These are phyloP conservation scores for Conus ventricosus DNA, from an alignment of 1,140 invertebrate genomes.

Conservation along the genomic window DNA sequence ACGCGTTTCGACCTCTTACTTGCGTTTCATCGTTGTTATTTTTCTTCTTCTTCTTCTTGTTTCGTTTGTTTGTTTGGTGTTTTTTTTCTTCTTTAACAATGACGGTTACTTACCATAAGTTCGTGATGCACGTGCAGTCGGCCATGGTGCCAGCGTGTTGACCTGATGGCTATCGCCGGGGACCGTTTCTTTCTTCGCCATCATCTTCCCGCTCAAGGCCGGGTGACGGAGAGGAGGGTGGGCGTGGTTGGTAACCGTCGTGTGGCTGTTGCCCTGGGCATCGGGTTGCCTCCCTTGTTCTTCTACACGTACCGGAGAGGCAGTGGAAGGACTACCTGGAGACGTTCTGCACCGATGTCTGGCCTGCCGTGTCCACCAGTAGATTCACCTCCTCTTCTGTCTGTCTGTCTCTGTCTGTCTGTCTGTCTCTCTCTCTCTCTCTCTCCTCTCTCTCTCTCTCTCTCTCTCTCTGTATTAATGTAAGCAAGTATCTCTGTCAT, in stretches of 20 bases:
- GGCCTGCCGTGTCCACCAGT: constrained; percentile 48
- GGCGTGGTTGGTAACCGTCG: constrained; percentile 60
- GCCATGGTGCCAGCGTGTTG: constrained; percentile 76
- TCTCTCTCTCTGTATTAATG: too few species aligned
- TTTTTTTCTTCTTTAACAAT: constrained; percentile 16
- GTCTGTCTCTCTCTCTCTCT: too few species aligned
- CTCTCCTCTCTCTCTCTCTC: too few species aligned
- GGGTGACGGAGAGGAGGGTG: constrained; percentile 73
- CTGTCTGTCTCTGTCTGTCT: too few species aligned
- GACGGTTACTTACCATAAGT: constrained; percentile 3
- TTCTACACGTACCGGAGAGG: constrained; percentile 66
- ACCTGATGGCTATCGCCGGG: constrained; percentile 76
- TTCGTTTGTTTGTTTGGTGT: too few species aligned
- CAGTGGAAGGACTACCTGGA: constrained; percentile 61
- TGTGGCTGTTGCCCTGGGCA: constrained; percentile 73
- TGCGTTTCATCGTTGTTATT: too few species aligned
- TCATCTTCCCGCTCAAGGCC: constrained; percentile 75
- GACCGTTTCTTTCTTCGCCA: constrained; percentile 77
- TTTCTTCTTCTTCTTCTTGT: too few species aligned
- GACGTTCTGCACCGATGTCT: constrained; percentile 64
- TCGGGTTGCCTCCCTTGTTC: constrained; percentile 72
- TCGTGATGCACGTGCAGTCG: constrained; percentile 62
- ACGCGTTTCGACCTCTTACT: too few species aligned
- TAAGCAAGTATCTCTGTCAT: neutral
- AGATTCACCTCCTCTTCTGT: too few species aligned